Evolutionary conservation across 2,797 vertebrate genomes (phyloP).

Genomic region (Anguilla pacifica): DNA sequence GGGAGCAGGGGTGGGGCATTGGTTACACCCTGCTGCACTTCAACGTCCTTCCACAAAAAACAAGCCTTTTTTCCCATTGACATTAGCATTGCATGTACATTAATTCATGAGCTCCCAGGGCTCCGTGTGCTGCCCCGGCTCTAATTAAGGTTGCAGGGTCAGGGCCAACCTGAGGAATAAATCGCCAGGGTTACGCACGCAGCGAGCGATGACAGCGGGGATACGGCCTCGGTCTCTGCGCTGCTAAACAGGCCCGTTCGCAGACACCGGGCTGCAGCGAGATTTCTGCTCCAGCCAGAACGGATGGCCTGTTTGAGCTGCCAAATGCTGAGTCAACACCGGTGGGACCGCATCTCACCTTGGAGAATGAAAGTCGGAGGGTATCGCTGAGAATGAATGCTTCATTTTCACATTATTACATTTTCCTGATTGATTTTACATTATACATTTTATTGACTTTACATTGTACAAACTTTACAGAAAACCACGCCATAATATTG

Average conservation of each 20-base stretch:
- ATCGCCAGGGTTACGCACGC: slow-evolving; percentile 44
- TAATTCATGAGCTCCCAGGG: not conserved
- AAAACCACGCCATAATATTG: not conserved
- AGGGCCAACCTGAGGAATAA: slow-evolving; percentile 52
- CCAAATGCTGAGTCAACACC: not conserved
- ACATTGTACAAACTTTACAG: not conserved
- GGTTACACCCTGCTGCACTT: not conserved
- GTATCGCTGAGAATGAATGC: not conserved
- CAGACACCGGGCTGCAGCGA: not conserved
- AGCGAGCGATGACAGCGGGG: slow-evolving; percentile 40
- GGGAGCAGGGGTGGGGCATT: not conserved
- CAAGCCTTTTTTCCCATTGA: not conserved
- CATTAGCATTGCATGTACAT: not conserved
- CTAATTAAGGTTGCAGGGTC: slow-evolving; percentile 43
- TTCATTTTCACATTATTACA: not conserved
- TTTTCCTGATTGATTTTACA: not conserved
- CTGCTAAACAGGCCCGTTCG: not conserved
- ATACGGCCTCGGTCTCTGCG: not conserved
- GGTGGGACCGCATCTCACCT: not conserved
- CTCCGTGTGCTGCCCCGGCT: not conserved
- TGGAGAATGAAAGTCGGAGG: not conserved
- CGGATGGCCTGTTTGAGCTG: not conserved
- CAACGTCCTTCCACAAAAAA: not conserved
- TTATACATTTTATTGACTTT: not conserved
- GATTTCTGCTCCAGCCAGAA: not conserved